These are phyloP conservation scores for Hylaeus volcanicus DNA, from an alignment of 1,140 invertebrate species.

Conservation along the genomic window DNA sequence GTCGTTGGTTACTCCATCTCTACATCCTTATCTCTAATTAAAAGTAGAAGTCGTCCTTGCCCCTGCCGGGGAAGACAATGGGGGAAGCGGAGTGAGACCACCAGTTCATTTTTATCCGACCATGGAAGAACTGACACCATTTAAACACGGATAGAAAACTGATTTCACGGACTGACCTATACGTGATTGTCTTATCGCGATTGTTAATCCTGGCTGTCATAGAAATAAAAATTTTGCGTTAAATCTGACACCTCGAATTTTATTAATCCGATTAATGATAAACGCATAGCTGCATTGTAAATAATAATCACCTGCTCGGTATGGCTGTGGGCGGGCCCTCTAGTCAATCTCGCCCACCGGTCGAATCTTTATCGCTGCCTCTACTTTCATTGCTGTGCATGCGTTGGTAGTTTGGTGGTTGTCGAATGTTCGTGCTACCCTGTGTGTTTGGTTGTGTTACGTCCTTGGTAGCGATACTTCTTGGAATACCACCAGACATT, in stretches of 20 bases:
- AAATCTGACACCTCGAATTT: conserved; percentile 1
- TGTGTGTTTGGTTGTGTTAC: conserved; percentile 85
- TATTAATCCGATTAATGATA: conserved; percentile 12
- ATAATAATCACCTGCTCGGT: conserved; percentile 68
- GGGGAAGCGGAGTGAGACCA: too few species aligned
- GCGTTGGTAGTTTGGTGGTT: conserved; percentile 88
- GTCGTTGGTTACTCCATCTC: background rate
- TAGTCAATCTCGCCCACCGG: conserved; percentile 85
- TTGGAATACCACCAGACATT: conserved; percentile 62
- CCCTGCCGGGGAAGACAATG: too few species aligned
- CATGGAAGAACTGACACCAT: conserved; percentile 21
- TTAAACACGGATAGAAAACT: conserved; percentile 55
- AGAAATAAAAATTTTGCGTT: conserved; percentile 58
- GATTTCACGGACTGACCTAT: conserved; percentile 67
- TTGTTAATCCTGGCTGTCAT: conserved; percentile 68
- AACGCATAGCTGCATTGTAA: background rate
- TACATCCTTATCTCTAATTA: too few species aligned
- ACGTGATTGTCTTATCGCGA: conserved; percentile 59
- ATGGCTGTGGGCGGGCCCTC: conserved; percentile 82
- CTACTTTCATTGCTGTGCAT: conserved; percentile 92
- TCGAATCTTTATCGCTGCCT: conserved; percentile 86
- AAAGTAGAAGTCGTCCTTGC: too few species aligned
- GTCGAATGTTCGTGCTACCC: conserved; percentile 82
- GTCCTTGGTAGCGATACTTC: conserved; percentile 73
- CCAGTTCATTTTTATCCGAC: too few species aligned